Evolutionary conservation across 2,797 vertebrate species (phyloP).

Genomic region (Pteropus rufus): DNA sequence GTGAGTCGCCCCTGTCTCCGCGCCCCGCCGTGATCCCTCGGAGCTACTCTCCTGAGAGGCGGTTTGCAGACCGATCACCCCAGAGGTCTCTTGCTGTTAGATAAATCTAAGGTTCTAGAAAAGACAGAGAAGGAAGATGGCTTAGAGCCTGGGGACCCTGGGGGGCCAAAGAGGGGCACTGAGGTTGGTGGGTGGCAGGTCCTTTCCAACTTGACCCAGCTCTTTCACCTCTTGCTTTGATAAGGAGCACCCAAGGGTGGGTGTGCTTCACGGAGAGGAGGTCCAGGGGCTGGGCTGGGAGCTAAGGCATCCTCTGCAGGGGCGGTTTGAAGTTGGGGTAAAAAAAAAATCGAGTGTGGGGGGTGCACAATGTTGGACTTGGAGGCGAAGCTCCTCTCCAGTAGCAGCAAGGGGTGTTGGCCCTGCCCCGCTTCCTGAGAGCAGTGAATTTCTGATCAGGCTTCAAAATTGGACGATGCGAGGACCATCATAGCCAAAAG

Average conservation of each 20-base stretch:
- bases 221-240: not conserved
- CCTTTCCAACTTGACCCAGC: not conserved
- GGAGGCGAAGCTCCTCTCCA: not conserved
- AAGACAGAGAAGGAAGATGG: not conserved
- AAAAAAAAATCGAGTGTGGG: too few species aligned
- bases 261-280: not conserved
- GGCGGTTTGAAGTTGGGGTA: not conserved
- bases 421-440: not conserved
- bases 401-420: not conserved
- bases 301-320: not conserved
- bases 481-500: not conserved
- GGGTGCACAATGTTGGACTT: not conserved
- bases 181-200: not conserved
- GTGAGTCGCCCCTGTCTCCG: constrained; percentile 74
- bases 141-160: not conserved
- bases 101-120: not conserved
- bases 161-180: not conserved
- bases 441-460: not conserved
- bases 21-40: not conserved
- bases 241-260: not conserved
- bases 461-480: not conserved
- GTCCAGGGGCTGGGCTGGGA: not conserved
- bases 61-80: not conserved
- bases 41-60: not conserved
- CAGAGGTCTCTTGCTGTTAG: not conserved